Percentiles rank a stretch among this genome's conserved stretches.
These are phyloP conservation scores for Naja naja DNA, from an alignment of 2,113 vertebrate species.

Conservation along the genomic window DNA sequence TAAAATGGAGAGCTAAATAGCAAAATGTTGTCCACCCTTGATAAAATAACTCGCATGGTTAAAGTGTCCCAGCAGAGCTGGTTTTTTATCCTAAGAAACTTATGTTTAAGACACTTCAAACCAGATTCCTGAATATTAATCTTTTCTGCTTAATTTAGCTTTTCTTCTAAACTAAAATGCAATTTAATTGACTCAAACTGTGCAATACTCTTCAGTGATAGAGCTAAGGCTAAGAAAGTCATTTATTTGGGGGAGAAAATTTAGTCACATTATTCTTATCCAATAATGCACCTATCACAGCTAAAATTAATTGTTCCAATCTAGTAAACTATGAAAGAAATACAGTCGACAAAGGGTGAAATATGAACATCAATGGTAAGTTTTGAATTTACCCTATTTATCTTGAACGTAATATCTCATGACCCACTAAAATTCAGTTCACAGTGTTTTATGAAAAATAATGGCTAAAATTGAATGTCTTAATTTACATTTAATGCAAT, in stretches of 20 bases:
- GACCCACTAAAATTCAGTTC: conserved; percentile 96
- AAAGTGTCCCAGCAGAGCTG: neutral
- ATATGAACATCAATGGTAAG: conserved; percentile 79
- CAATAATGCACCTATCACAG: conserved; percentile 71
- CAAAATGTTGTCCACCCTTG: neutral
- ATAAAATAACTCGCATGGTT: neutral
- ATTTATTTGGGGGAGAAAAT: conserved; percentile 67
- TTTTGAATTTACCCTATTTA: conserved; percentile 79
- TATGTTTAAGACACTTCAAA: conserved; percentile 31
- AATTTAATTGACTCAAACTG: conserved; percentile 65
- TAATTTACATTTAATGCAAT: conserved; percentile 99
- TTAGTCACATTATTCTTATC: conserved; percentile 68
- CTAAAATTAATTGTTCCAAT: conserved; percentile 79
- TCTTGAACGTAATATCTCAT: conserved; percentile 83
- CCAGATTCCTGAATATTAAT: conserved; percentile 48
- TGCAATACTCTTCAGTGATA: conserved; percentile 64
- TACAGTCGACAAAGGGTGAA: conserved; percentile 77
- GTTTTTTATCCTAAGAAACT: conserved; percentile 25
- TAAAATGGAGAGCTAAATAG: neutral
- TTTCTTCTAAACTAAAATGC: conserved; percentile 62
- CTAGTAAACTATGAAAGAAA: conserved; percentile 75
- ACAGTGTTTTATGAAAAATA: conserved; percentile 98
- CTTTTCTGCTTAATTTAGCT: conserved; percentile 67
- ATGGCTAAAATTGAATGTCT: conserved; percentile 98
- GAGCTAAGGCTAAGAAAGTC: conserved; percentile 69